Conservation (phyloP, 2,113 vertebrate genomes). For the Ivindomyrus marchei region DNA sequence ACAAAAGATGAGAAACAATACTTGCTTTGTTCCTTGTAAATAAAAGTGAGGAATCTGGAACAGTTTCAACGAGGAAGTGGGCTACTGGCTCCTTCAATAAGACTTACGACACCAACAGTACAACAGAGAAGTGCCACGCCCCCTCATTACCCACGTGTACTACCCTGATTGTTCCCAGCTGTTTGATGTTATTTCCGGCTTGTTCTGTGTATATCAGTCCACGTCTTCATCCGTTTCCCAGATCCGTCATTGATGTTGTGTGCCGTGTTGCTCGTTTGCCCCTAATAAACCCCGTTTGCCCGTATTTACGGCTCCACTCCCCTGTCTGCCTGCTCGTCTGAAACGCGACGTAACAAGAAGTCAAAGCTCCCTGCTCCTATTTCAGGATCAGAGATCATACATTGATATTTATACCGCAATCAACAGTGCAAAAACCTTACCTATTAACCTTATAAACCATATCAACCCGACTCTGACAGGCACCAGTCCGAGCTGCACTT, state of each 20-base stretch:
- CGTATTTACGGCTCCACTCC: too few species aligned
- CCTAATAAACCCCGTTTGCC: too few species aligned
- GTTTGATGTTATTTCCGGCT: too few species aligned
- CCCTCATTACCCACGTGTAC: too few species aligned
- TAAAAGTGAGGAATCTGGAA: not conserved
- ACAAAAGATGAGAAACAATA: not conserved
- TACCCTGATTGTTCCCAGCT: too few species aligned
- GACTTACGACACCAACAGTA: not conserved
- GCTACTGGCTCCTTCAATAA: not conserved
- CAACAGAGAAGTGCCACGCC: not conserved
- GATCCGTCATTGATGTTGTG: too few species aligned
- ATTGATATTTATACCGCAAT: not conserved
- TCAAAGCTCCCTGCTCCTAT: not conserved
- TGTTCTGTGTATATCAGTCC: too few species aligned
- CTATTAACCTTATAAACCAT: not conserved
- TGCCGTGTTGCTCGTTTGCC: too few species aligned
- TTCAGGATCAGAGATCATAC: not conserved
- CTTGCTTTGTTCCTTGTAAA: slow-evolving; percentile 12
- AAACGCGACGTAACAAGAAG: too few species aligned
- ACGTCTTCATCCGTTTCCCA: too few species aligned
- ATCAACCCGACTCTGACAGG: not conserved
- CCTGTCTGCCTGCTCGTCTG: too few species aligned
- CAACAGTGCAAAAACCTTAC: not conserved
- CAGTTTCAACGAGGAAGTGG: not conserved
- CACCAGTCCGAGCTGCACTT: not conserved